Evolutionary conservation across 2,888 invertebrate genomes (phyloP).

Genomic region (Morpho achilles): DNA sequence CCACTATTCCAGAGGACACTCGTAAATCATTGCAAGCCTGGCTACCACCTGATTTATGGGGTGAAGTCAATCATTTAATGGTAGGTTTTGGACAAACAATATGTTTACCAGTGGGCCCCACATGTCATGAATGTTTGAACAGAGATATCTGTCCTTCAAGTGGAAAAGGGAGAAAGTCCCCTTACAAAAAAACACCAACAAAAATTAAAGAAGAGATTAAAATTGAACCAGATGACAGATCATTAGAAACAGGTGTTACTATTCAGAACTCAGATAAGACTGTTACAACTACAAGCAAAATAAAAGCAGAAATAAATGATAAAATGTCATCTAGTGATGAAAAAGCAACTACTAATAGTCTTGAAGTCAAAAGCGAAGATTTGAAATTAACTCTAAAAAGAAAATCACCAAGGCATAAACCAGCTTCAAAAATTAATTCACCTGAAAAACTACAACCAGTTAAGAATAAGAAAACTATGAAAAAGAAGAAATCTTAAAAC

Average conservation of each 20-base stretch:
- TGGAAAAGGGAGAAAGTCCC: conserved; percentile 55
- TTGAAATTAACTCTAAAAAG: conserved; percentile 35
- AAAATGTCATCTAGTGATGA: neutral
- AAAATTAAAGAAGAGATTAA: conserved; percentile 33
- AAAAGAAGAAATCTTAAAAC: conserved; percentile 1
- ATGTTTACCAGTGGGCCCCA: conserved; percentile 90
- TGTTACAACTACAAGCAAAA: neutral
- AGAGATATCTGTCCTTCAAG: conserved; percentile 87
- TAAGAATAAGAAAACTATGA: conserved; percentile 17
- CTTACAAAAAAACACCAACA: conserved; percentile 37
- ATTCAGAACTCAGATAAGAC: no score
- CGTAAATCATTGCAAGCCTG: conserved; percentile 90
- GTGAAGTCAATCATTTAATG: conserved; percentile 91
- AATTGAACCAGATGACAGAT: conserved; percentile 26
- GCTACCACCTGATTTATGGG: conserved; percentile 92
- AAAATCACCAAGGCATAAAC: conserved; percentile 26
- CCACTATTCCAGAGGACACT: conserved; percentile 93
- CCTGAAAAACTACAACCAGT: conserved; percentile 1
- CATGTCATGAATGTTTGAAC: conserved; percentile 91
- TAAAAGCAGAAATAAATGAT: neutral
- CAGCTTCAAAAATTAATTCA: conserved; percentile 8
- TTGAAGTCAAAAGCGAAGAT: neutral
- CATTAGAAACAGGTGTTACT: no score
- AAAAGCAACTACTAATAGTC: neutral
- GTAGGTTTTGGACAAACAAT: conserved; percentile 99